Evolutionary conservation across 1,140 invertebrate species (phyloP), one percentile per base, ranked within the genome.

Genomic region (Propsilocerus akamusi): DNA sequence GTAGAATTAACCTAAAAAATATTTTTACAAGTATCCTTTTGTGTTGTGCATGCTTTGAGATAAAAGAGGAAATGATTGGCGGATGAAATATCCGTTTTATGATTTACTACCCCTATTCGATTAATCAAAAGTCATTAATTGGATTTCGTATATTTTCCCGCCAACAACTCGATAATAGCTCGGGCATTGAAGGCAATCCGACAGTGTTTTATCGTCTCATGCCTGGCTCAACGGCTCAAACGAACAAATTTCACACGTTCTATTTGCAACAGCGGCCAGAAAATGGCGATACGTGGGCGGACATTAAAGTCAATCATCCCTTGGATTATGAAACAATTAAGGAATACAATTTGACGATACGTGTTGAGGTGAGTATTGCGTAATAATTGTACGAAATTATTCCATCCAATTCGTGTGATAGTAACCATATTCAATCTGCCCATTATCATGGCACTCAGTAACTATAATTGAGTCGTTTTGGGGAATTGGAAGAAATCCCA

Each of bases 231-330:
- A 94, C 90, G 46, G 86, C 90, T 3, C 90, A 95, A 68, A 93
- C 89, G 46, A 95, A 95, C 70, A 94, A 94, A 67, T 86, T 83
- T 67, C 86, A 96, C 66, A 92, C 90, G 41, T 94, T 94, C 68
- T 94, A 95, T 68, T 74, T 94, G 53, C 89, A 92, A 77, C 89
- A 93, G 72, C 75, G 89, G 59, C 77, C 80, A 30, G 88, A 94
- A 56, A 86, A 88, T 61, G 83, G 85, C 24, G 84, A 83, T 55
- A 92, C 87, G 54, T 94, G 88, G 86, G 88, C 87, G 10, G 89
- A 93, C 62, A 88, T 95, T 66, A 90, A 93, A 74, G 89, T 95
- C 53, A 94, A 96, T 72, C 89, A 94, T 73, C 88, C 87, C 12
- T 68, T 96, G 55, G 91, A 96, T 68, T 96, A 88, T 64, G 91